Base-by-base conservation (phyloP, 2,113 vertebrate genomes). In the Salvator merianae region DNA sequence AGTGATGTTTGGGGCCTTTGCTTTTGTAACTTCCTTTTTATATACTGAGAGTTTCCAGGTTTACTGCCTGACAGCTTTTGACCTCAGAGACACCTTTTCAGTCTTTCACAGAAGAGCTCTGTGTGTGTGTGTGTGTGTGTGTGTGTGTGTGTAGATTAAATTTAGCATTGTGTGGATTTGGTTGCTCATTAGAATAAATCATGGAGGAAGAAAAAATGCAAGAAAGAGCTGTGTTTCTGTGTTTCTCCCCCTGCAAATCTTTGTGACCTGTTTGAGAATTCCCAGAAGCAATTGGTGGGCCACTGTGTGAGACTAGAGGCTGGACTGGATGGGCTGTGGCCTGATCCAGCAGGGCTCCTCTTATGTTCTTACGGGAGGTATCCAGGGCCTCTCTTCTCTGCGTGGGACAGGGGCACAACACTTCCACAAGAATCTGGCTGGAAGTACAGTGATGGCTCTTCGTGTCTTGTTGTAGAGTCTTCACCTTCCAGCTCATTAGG, bases 21-120 rank as follows among this genome's bases (percentile, higher is more conserved):
- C 28, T 82, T 59, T 82, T 86, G 82, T 88, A 8, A 14, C 50
- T 84, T 68, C 12, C 8, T 30, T 68, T 62, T 59, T 59, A 85
- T n/a, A 78, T 84, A 90, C 81, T 89, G 87, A 83, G 88, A 87
- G 47, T 74, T 92, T 84, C 89, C 87, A 9, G 1, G 40, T 75
- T 70, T 18, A 80, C 83, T 72, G 76, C 53, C 0, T 78, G 87
- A 70, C 79, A 84, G 16, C 0, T 8, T 7, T 6, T 2, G 38
- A 24, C 16, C 5, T 38, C 40, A 40, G 30, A 81, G 82, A 74
- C 82, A 91, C 86, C 86, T 91, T 76, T 47, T 47, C 32, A 0
- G 0, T 84, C 66, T 71, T 38, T 13, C 68, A 62, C 6, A 5
- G 12, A 40, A 53, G 47, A 70, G 28, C 47, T 76, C 40, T 43